Conservation (phyloP, 2,888 invertebrate species). For the Drosophila phalerata region DNA sequence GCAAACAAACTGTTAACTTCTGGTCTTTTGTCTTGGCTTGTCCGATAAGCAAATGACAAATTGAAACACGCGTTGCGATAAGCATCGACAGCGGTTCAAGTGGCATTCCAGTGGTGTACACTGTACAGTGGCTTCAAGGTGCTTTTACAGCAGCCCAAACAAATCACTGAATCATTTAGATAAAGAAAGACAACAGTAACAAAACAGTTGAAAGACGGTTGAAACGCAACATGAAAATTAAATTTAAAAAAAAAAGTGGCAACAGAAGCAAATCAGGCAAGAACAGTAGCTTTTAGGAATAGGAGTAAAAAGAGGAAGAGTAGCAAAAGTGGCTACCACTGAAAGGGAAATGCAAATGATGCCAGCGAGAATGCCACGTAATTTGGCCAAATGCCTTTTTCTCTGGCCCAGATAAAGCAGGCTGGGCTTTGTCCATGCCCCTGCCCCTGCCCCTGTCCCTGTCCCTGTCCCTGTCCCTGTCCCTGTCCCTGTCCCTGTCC, state of each 20-base stretch:
- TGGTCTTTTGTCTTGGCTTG: slow-evolving; percentile 5
- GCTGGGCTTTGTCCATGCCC: slow-evolving; percentile 9
- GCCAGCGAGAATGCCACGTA: slow-evolving; percentile 9
- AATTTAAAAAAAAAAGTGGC: slow-evolving; percentile 45
- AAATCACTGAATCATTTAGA: slow-evolving; percentile 41
- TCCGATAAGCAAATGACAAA: slow-evolving; percentile 46
- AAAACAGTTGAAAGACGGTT: slow-evolving; percentile 41
- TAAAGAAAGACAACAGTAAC: slow-evolving; percentile 10
- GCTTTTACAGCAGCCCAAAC: slow-evolving; percentile 5
- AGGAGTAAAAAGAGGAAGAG: background rate
- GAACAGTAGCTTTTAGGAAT: background rate
- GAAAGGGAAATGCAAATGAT: slow-evolving; percentile 59
- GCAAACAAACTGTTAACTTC: slow-evolving; percentile 30
- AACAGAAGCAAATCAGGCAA: slow-evolving; percentile 9
- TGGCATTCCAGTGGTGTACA: background rate
- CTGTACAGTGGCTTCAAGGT: slow-evolving; percentile 4
- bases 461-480: background rate
- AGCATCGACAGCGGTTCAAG: slow-evolving; percentile 32
- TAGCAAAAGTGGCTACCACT: background rate
- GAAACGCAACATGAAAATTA: slow-evolving; percentile 49
- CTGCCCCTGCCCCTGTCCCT: background rate
- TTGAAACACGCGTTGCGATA: slow-evolving; percentile 55
- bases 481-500: no score
- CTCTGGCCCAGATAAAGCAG: slow-evolving; percentile 40
- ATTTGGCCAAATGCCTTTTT: slow-evolving; percentile 47